phyloP scores from a whole-genome alignment of 2,797 vertebrate genomes.

The Phoeniculus purpureus region DNA sequence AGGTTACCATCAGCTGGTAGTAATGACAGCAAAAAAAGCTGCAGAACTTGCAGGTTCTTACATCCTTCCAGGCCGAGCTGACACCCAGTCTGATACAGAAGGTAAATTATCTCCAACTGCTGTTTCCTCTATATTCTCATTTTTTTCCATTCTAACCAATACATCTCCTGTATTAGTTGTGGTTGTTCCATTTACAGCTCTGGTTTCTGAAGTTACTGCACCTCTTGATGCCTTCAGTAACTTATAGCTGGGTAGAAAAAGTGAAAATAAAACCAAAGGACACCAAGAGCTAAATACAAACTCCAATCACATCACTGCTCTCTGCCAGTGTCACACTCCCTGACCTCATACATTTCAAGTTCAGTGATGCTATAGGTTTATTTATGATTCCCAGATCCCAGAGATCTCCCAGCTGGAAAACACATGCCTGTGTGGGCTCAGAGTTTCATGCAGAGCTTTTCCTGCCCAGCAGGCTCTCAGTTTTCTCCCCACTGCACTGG shows the following conservation, averaged over 20 bases:
- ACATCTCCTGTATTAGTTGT: not conserved
- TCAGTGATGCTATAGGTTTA: not conserved
- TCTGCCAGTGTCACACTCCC: not conserved
- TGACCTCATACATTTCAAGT: not conserved
- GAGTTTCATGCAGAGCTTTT: not conserved
- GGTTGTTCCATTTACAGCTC: not conserved
- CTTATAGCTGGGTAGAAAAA: not conserved
- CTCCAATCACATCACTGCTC: not conserved
- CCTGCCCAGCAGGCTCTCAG: not conserved
- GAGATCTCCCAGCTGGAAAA: constrained; percentile 14
- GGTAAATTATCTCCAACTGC: not conserved
- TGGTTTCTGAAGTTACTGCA: not conserved
- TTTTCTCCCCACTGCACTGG: not conserved
- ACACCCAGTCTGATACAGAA: not conserved
- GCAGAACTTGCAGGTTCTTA: not conserved
- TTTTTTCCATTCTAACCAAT: not conserved
- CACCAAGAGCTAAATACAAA: not conserved
- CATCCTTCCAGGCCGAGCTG: not conserved
- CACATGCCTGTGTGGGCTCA: not conserved
- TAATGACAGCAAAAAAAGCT: not conserved
- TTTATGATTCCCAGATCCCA: not conserved
- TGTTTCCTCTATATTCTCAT: not conserved
- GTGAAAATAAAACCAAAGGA: not conserved
- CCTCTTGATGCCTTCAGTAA: not conserved
- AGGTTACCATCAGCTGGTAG: not conserved